phyloP scores from a whole-genome alignment of 2,113 vertebrate genomes.

The Carlito syrichta region DNA sequence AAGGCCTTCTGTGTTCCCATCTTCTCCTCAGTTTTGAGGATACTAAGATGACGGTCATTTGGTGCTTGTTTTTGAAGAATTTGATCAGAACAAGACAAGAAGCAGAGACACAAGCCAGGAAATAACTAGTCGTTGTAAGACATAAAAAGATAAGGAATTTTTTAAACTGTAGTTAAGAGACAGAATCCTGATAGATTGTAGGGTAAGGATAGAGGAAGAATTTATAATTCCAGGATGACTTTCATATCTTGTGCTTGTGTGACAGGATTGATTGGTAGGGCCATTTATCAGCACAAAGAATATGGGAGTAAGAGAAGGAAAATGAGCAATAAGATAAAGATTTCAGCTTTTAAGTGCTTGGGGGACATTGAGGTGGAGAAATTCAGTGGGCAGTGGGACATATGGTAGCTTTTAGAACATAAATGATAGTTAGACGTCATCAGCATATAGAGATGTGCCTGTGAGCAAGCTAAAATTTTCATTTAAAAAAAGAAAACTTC shows the following conservation, averaged over 20 bases:
- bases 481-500: too few species aligned
- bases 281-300: not conserved
- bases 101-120: not conserved
- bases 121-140: not conserved
- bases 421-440: not conserved
- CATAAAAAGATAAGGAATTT: not conserved
- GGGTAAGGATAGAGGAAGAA: not conserved
- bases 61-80: not conserved
- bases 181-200: not conserved
- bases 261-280: not conserved
- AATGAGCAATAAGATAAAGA: not conserved
- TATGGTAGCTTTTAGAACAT: not conserved
- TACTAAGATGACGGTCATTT: not conserved
- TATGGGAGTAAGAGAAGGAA: not conserved
- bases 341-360: not conserved
- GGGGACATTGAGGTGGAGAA: not conserved
- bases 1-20: not conserved
- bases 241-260: not conserved
- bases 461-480: too few species aligned
- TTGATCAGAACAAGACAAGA: not conserved
- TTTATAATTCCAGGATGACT: not conserved
- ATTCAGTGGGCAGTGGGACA: not conserved
- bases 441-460: not conserved
- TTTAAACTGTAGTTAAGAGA: not conserved
- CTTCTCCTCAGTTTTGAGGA: not conserved